phyloP scores from a whole-genome alignment of 2,113 vertebrate genomes.

The Coptodon rendalli region DNA sequence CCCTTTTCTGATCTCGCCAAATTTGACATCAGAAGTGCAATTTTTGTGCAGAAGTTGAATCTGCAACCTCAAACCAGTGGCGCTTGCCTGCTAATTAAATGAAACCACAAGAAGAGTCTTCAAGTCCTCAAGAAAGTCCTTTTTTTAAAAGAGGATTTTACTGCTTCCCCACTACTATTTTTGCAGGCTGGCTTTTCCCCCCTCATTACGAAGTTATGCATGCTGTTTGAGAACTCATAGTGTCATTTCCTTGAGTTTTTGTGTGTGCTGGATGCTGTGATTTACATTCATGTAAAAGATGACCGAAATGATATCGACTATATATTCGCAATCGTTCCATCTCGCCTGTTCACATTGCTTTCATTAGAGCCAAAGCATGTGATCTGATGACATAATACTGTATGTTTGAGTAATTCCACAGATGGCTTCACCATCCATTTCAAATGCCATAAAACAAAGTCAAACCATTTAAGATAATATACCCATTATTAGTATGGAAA shows the following conservation, averaged over 20 bases:
- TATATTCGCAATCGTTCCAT: neutral
- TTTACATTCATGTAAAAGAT: neutral
- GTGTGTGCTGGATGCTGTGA: neutral
- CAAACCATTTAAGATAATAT: conserved; percentile 65
- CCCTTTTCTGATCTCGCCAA: neutral
- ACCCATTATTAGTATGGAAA: conserved; percentile 73
- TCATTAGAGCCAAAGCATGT: conserved; percentile 28
- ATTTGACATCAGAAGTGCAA: neutral
- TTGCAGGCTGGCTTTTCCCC: neutral
- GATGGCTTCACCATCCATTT: conserved; percentile 44
- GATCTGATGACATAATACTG: conserved; percentile 41
- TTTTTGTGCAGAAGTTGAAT: neutral
- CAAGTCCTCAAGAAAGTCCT: neutral
- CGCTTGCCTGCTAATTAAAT: conserved; percentile 22
- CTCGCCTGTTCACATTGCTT: conserved; percentile 5
- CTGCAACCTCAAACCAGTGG: conserved; percentile 30
- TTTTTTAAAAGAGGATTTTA: neutral
- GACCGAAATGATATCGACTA: conserved; percentile 1
- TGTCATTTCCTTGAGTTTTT: neutral
- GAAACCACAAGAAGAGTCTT: conserved; percentile 20
- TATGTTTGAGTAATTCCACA: conserved; percentile 54
- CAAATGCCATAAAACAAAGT: conserved; percentile 65
- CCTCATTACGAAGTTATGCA: neutral
- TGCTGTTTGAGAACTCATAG: neutral
- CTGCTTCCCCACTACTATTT: neutral